Evolutionary conservation across 2,888 invertebrate genomes (phyloP).

Genomic region (Boloria selene): DNA sequence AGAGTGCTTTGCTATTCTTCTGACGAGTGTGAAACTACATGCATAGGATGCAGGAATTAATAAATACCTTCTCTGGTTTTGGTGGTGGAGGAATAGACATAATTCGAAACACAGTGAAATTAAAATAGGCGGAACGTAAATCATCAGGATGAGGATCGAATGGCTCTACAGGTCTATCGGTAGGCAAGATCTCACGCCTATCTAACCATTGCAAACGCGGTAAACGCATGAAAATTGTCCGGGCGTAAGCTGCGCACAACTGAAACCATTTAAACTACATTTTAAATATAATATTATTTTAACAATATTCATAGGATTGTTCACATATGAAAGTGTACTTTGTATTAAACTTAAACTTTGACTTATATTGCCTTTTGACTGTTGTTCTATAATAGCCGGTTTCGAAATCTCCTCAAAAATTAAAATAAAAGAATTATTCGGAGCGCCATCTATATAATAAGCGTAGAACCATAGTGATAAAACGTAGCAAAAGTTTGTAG

Average conservation of each 20-base stretch:
- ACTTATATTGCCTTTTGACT: no score
- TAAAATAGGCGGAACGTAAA: constrained; percentile 65
- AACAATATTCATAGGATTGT: no score
- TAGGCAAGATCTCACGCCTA: constrained; percentile 64
- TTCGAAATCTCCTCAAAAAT: no score
- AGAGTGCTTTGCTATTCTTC: no score
- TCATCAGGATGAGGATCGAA: constrained; percentile 65
- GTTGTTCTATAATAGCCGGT: no score
- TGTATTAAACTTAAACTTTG: no score
- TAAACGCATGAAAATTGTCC: constrained; percentile 60
- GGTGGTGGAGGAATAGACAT: constrained; percentile 80
- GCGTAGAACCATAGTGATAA: no score
- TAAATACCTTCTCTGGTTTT: constrained; percentile 72
- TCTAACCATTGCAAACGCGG: constrained; percentile 78
- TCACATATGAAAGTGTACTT: no score
- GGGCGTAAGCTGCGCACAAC: constrained; percentile 76
- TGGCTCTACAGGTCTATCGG: constrained; percentile 53
- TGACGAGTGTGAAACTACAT: background rate
- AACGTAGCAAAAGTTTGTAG: no score
- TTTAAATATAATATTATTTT: no score
- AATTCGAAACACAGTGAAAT: constrained; percentile 75
- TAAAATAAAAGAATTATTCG: no score
- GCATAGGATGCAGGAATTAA: background rate
- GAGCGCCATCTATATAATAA: no score
- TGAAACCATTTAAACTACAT: constrained; percentile 42